These are phyloP conservation scores for Alca torda DNA, from an alignment of 2,797 vertebrate genomes.

Conservation along the genomic window DNA sequence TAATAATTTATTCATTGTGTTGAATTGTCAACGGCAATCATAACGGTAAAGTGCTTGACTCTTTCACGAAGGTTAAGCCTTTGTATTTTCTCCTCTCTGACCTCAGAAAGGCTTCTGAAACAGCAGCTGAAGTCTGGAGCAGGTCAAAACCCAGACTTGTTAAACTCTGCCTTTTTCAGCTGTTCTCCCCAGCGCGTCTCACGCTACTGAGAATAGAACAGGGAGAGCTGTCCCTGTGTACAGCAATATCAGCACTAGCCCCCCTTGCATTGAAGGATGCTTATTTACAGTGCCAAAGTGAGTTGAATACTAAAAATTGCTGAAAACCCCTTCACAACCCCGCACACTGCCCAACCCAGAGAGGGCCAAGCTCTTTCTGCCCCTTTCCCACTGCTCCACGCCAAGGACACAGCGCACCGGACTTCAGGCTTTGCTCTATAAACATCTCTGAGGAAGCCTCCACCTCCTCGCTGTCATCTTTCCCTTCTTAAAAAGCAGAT, in stretches of 20 bases:
- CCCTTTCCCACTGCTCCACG: not conserved
- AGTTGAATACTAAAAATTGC: not conserved
- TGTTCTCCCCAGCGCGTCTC: not conserved
- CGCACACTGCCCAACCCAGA: not conserved
- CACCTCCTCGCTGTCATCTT: not conserved
- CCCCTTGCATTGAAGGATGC: not conserved
- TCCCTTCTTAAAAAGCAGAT: not conserved
- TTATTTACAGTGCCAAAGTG: not conserved
- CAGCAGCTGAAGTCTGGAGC: not conserved
- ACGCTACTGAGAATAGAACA: not conserved
- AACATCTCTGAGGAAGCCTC: not conserved
- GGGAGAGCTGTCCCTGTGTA: not conserved
- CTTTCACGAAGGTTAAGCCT: not conserved
- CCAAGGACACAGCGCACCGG: not conserved
- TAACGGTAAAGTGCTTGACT: not conserved
- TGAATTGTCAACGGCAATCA: not conserved
- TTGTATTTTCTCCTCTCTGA: not conserved
- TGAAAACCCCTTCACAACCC: not conserved
- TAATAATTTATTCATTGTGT: slow-evolving; percentile 29
- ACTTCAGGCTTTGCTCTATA: not conserved
- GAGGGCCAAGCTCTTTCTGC: not conserved
- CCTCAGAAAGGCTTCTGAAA: not conserved
- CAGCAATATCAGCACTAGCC: not conserved
- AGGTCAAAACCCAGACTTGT: not conserved
- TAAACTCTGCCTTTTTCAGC: not conserved